Percentiles rank a stretch among this genome's conserved stretches.
phyloP scores from a whole-genome alignment of 2,888 invertebrate genomes.

The Taphrorychus bicolor region DNA sequence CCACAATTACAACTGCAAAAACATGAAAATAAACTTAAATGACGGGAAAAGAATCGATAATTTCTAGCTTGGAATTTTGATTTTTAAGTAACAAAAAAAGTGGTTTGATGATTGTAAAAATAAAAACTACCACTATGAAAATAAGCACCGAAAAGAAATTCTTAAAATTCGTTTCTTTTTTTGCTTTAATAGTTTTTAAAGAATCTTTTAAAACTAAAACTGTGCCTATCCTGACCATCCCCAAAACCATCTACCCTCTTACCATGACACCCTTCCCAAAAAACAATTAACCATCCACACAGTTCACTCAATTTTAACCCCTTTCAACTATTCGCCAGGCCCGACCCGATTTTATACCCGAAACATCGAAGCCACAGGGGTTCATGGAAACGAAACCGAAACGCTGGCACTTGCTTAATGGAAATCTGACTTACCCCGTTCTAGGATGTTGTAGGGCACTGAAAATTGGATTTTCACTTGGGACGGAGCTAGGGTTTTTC shows the following conservation, averaged over 20 bases:
- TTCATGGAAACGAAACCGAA: background rate
- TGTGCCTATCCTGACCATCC: background rate
- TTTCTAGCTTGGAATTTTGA: no score
- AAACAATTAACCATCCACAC: background rate
- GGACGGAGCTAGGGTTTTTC: slow-evolving; percentile 57
- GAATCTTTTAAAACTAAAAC: no score
- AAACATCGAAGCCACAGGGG: background rate
- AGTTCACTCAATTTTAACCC: background rate
- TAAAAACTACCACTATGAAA: no score
- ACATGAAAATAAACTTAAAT: background rate
- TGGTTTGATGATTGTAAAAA: no score
- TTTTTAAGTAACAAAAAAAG: no score
- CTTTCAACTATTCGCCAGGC: background rate
- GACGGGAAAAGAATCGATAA: background rate
- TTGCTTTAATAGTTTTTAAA: no score
- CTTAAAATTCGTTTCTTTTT: no score
- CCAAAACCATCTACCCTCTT: background rate
- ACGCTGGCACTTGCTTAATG: background rate
- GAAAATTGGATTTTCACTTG: slow-evolving; percentile 28
- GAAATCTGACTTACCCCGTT: slow-evolving; percentile 25
- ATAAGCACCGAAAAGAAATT: no score
- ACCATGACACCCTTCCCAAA: background rate
- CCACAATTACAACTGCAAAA: no score
- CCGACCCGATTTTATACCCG: background rate
- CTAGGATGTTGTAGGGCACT: background rate